Evolutionary conservation across 2,888 invertebrate species (phyloP).

Genomic region (Stenodema calcarata): DNA sequence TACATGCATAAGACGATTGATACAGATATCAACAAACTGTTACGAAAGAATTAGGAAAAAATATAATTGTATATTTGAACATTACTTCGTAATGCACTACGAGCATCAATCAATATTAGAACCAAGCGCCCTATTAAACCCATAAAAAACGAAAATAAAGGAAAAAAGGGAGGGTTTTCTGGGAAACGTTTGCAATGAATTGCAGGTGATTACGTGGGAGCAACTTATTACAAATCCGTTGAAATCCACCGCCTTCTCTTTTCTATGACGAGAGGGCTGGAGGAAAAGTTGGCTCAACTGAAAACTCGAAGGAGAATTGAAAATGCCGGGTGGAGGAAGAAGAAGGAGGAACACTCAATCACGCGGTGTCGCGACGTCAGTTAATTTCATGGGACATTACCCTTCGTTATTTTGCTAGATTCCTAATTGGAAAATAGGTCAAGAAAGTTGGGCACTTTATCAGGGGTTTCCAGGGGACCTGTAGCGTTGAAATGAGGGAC

Average conservation of each 20-base stretch:
- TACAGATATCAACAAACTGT: too few species aligned
- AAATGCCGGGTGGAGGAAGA: not conserved
- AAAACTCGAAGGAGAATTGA: constrained; percentile 25
- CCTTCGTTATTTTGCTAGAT: constrained; percentile 40
- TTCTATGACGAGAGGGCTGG: not conserved
- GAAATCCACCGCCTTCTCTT: not conserved
- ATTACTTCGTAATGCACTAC: too few species aligned
- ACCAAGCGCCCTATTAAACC: too few species aligned
- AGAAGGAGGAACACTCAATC: constrained; percentile 22
- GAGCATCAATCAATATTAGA: too few species aligned
- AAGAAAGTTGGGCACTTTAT: not conserved
- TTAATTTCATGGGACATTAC: constrained; percentile 48
- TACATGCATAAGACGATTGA: too few species aligned
- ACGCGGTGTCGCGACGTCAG: constrained; percentile 47
- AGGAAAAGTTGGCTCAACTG: constrained; percentile 11
- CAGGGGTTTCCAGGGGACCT: not conserved
- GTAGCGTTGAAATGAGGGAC: too few species aligned
- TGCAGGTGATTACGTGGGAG: not conserved
- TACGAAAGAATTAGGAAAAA: too few species aligned
- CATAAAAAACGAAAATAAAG: too few species aligned
- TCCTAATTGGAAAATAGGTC: constrained; percentile 39
- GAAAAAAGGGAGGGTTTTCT: too few species aligned
- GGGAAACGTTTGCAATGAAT: not conserved
- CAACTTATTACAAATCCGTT: not conserved
- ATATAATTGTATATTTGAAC: too few species aligned